A percentile compares a stretch with the other conserved stretches of the same genome.
These are phyloP conservation scores for Melipona beecheii DNA, from an alignment of 2,888 invertebrate genomes.

Conservation along the genomic window DNA sequence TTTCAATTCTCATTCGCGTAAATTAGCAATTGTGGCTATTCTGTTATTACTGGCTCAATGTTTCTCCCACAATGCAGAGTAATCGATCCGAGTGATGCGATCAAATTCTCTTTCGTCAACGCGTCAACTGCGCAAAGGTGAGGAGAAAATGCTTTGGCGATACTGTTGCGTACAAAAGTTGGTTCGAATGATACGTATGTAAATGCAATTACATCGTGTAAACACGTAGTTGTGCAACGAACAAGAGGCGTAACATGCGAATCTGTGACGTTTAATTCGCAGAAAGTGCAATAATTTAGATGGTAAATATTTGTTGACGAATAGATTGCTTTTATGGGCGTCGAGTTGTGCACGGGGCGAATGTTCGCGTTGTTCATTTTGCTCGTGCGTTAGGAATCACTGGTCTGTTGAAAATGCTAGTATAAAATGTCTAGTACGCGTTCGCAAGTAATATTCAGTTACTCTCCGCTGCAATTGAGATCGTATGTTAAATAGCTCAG, in stretches of 20 bases:
- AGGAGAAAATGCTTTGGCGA: background rate
- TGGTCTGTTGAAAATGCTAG: conserved; percentile 16
- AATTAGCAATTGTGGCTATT: background rate
- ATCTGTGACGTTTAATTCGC: conserved; percentile 1
- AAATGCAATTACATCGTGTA: conserved; percentile 30
- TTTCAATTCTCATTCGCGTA: background rate
- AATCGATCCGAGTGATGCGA: background rate
- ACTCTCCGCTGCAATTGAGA: conserved; percentile 33
- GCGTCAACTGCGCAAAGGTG: background rate
- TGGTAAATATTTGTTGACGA: conserved; percentile 32
- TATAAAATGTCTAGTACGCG: conserved; percentile 19
- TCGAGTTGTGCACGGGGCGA: background rate
- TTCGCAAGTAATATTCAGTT: conserved; percentile 34
- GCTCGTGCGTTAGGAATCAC: background rate
- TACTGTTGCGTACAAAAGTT: conserved; percentile 2
- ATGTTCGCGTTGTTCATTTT: conserved; percentile 8
- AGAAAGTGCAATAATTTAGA: conserved; percentile 27
- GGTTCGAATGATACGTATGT: conserved; percentile 8
- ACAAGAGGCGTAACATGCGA: background rate
- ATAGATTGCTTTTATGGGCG: conserved; percentile 23
- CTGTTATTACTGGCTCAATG: background rate
- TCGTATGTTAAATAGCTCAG: conserved; percentile 40
- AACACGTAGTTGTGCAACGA: conserved; percentile 6
- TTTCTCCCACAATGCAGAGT: background rate
- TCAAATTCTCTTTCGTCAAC: conserved; percentile 3